Base-by-base conservation (phyloP, 2,113 vertebrate species). In the Chlamydotis undulata region DNA sequence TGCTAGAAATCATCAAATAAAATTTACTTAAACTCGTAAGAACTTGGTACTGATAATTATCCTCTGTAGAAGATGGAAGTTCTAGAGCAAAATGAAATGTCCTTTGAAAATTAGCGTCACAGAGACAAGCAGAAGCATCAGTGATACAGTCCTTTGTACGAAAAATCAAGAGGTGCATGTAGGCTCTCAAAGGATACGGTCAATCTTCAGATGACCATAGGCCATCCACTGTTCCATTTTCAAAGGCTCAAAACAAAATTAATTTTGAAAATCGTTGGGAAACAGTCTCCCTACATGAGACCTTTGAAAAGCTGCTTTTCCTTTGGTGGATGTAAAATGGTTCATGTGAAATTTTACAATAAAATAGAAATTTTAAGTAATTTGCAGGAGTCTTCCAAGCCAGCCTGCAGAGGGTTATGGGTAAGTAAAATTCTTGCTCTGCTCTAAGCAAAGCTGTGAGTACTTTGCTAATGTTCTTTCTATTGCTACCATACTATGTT, bases 401-500 rank as follows among this genome's bases (percentile, higher is more conserved):
- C 6, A 67, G 4, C 16, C 43, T 74, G 22, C 23, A 59, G 59
- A 80, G 6, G 8, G 7, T 55, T 86, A 16, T 5, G 18, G 9
- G 9, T 26, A 12, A 14, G 4, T 67, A 43, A 75, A 89, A 77
- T 63, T 92, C 33, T 69, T 90, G 2, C 21, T 79, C 18, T 92
- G 11, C 16, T 88, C 50, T 86, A n/a, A 86, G 26, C 4, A 74
- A 83, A 86, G 14, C 37, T 76, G 2, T 41, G 35, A 63, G 7
- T 53, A 28, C 3, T 39, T 18, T 56, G 35, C 12, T 79, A 35
- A 71, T 47, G 9, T 29, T 84, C 26, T 85, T 71, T 37, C 24
- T 49, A 6, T 8, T 68, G 29, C 14, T 69, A 33, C 59, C 0
- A 1, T 49, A n/a, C 31, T 71, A 47, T 6, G 0, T 6, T 33